phyloP scores from a whole-genome alignment of 2,888 invertebrate species.

The Lasioglossum marginatum region DNA sequence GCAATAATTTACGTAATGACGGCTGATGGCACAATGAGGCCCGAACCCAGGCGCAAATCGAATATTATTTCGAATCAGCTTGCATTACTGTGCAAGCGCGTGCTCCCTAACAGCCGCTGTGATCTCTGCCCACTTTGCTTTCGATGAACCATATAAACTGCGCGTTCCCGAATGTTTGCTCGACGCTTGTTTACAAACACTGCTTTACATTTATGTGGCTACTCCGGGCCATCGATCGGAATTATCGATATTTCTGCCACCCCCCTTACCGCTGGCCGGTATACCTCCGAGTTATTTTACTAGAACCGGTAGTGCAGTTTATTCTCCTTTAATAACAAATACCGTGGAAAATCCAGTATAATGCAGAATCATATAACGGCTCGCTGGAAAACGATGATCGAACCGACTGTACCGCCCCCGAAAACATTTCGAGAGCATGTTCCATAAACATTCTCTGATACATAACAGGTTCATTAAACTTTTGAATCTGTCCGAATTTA shows the following conservation, averaged over 20 bases:
- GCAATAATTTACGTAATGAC: constrained; percentile 52
- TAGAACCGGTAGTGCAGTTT: neutral
- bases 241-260: constrained; percentile 55
- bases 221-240: constrained; percentile 34
- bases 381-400: neutral
- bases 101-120: constrained; percentile 28
- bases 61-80: constrained; percentile 64
- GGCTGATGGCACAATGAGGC: constrained; percentile 23
- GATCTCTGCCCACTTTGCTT: constrained; percentile 58
- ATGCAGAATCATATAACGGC: neutral
- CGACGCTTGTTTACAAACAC: constrained; percentile 62
- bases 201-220: constrained; percentile 63
- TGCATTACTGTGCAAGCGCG: constrained; percentile 51
- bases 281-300: constrained; percentile 21
- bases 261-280: neutral
- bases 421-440: neutral
- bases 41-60: constrained; percentile 48
- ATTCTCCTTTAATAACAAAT: constrained; percentile 11
- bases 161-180: constrained; percentile 54
- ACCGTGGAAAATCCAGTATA: neutral
- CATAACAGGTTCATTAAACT: neutral
- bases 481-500: neutral
- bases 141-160: constrained; percentile 63
- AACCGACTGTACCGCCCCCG: neutral
- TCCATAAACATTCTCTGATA: neutral